Conservation (phyloP, 2,888 invertebrate genomes). For the Trissolcus japonicus region DNA sequence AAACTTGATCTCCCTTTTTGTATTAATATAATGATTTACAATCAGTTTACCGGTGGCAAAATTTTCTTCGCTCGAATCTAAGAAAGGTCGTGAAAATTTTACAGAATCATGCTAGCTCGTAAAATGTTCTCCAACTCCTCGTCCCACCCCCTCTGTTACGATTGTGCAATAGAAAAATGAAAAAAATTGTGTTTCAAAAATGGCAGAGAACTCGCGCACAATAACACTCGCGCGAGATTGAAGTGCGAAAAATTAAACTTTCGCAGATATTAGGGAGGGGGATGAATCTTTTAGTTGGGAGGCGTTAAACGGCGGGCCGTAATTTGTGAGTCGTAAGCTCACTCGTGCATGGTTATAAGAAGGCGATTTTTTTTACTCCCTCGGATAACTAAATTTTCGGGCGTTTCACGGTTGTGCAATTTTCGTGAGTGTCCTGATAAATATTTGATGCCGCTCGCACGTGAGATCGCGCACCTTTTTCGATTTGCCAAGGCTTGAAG, state of each 20-base stretch:
- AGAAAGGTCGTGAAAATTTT: not conserved
- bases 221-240: not conserved
- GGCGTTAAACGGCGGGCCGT: slow-evolving; percentile 8
- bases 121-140: not conserved
- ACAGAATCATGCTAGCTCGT: not conserved
- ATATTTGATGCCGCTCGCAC: slow-evolving; percentile 51
- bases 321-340: slow-evolving; percentile 9
- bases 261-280: not conserved
- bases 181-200: slow-evolving; percentile 1
- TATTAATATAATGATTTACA: slow-evolving; percentile 54
- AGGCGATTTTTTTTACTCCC: slow-evolving; percentile 10
- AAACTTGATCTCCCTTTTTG: slow-evolving; percentile 53
- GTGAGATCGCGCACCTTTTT: slow-evolving; percentile 47
- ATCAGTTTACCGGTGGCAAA: slow-evolving; percentile 46
- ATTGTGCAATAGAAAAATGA: not conserved
- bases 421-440: slow-evolving; percentile 54
- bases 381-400: slow-evolving; percentile 24
- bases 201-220: not conserved
- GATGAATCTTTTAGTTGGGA: slow-evolving; percentile 11
- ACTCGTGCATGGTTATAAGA: slow-evolving; percentile 17
- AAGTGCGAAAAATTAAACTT: slow-evolving; percentile 12
- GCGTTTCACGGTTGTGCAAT: slow-evolving; percentile 26
- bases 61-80: slow-evolving; percentile 41
- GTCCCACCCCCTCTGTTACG: no score
- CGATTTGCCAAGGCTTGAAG: slow-evolving; percentile 47